Conservation (phyloP, 2,888 invertebrate genomes). For the Dyspetes luteomarginatus region DNA sequence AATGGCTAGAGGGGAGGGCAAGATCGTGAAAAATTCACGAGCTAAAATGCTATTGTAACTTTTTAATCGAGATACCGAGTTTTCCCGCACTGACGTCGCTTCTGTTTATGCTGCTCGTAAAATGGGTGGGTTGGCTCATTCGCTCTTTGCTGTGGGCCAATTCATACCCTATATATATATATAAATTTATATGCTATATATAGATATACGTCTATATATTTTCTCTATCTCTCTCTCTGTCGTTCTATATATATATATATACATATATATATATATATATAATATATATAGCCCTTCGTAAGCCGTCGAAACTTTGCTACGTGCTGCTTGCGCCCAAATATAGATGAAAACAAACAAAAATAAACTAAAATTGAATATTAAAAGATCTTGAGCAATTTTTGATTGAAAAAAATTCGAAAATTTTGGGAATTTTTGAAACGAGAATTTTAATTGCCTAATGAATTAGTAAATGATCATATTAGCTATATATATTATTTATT, state of each 20-base stretch:
- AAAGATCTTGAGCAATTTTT: background rate
- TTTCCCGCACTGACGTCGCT: slow-evolving; percentile 3
- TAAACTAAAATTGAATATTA: background rate
- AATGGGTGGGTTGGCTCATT: background rate
- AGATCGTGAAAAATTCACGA: slow-evolving; percentile 63
- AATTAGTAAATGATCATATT: no score
- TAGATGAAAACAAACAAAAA: background rate
- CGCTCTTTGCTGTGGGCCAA: background rate
- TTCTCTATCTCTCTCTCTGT: no score
- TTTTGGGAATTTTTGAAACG: no score
- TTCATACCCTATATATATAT: background rate
- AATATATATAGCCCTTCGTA: no score
- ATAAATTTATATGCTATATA: no score
- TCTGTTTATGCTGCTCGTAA: slow-evolving; percentile 3
- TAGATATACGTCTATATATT: background rate
- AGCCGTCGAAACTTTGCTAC: background rate
- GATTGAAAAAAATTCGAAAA: background rate
- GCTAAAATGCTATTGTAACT: slow-evolving; percentile 61
- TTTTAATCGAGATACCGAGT: slow-evolving; percentile 57
- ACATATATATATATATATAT: background rate
- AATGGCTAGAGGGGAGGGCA: background rate
- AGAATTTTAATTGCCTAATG: no score
- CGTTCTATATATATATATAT: no score
- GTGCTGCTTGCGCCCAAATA: background rate
- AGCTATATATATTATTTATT: no score